A percentile compares a stretch with the other conserved stretches of the same genome.
phyloP scores from a whole-genome alignment of 1,140 invertebrate genomes.

The Drosophila pachea region DNA sequence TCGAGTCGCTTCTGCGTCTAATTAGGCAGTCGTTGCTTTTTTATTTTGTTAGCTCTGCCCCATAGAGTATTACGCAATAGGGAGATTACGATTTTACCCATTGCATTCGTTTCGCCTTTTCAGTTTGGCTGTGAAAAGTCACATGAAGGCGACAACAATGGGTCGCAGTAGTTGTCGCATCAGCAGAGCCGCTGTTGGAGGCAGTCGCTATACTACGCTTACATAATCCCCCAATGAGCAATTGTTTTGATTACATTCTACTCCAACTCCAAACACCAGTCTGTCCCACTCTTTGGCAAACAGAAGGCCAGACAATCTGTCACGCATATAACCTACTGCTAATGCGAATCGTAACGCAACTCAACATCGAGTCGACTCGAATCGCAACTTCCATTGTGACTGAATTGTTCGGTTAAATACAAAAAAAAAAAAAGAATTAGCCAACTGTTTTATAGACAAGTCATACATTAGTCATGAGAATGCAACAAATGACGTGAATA shows the following conservation, averaged over 20 bases:
- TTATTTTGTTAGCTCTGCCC: neutral
- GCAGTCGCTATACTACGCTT: slow-evolving; percentile 11
- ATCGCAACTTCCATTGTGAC: slow-evolving; percentile 15
- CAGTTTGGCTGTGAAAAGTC: slow-evolving; percentile 66
- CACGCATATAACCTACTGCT: slow-evolving; percentile 50
- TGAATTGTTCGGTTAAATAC: no score
- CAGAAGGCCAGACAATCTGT: slow-evolving; percentile 18
- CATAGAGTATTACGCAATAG: neutral
- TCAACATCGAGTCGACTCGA: slow-evolving; percentile 5
- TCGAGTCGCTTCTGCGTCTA: neutral
- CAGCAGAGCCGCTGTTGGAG: neutral
- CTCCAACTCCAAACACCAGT: slow-evolving; percentile 18
- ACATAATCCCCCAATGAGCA: slow-evolving; percentile 63
- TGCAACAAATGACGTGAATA: slow-evolving; percentile 28
- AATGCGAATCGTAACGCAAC: slow-evolving; percentile 21
- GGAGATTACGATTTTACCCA: slow-evolving; percentile 15
- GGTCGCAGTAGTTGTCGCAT: slow-evolving; percentile 24
- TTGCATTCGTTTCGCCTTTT: slow-evolving; percentile 50
- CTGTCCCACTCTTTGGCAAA: slow-evolving; percentile 7
- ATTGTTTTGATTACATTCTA: slow-evolving; percentile 69
- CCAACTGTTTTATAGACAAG: slow-evolving; percentile 14
- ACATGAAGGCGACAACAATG: slow-evolving; percentile 64
- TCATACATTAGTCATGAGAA: slow-evolving; percentile 58
- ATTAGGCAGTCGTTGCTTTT: neutral
- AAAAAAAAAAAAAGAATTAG: slow-evolving; percentile 19